Conservation (phyloP, 2,888 invertebrate genomes). For the Drosophila dives region DNA sequence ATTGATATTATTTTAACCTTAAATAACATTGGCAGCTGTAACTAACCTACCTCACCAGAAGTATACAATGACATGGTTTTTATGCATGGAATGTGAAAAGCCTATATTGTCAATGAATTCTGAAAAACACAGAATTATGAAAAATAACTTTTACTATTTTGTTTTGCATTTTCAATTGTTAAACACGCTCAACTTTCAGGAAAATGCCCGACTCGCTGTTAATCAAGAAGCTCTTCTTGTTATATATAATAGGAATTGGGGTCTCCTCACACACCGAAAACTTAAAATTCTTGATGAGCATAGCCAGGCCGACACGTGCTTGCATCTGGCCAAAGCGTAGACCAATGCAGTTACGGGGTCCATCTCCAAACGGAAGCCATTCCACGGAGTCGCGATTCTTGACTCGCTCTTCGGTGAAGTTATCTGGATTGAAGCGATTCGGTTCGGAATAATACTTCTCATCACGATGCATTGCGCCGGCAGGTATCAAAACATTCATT, state of each 20-base stretch:
- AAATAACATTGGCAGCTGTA: too few relatives aligned
- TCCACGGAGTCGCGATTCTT: slow-evolving; percentile 84
- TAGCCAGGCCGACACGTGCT: slow-evolving; percentile 72
- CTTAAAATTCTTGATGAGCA: slow-evolving; percentile 73
- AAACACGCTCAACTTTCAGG: neutral
- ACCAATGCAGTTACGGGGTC: slow-evolving; percentile 83
- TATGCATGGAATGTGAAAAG: too few relatives aligned
- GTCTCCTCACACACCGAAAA: slow-evolving; percentile 71
- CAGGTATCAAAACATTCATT: slow-evolving; percentile 86
- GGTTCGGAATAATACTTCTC: slow-evolving; percentile 87
- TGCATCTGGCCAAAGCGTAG: slow-evolving; percentile 83
- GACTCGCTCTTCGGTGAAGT: slow-evolving; percentile 87
- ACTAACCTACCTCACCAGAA: too few relatives aligned
- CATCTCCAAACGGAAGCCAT: slow-evolving; percentile 83
- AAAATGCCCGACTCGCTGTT: slow-evolving; percentile 60
- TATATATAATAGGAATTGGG: slow-evolving; percentile 67
- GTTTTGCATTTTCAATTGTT: neutral
- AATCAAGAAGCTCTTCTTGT: slow-evolving; percentile 57
- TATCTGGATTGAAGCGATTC: slow-evolving; percentile 87
- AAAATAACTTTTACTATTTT: neutral
- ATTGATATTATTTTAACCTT: too few relatives aligned
- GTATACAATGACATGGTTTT: too few relatives aligned
- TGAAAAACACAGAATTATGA: too few relatives aligned
- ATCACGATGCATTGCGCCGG: slow-evolving; percentile 87
- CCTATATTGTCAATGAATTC: too few relatives aligned